A percentile compares a stretch with the other conserved stretches of the same genome.
Conservation (phyloP, 2,113 vertebrate species). For the Silurus asotus region DNA sequence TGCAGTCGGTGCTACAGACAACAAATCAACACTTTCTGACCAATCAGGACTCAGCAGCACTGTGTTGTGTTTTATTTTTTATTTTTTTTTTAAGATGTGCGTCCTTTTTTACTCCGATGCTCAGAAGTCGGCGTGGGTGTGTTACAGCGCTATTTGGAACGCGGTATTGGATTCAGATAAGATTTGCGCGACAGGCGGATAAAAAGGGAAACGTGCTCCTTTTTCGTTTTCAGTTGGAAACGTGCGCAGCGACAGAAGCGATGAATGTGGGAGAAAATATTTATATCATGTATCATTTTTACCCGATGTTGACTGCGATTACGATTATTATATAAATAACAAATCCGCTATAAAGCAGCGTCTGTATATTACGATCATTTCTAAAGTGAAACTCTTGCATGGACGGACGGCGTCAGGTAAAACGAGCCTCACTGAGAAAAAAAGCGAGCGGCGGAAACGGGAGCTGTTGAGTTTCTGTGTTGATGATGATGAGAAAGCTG, state of each 20-base stretch:
- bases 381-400: conserved; percentile 13
- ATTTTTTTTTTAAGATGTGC: too few relatives aligned
- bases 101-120: too few relatives aligned
- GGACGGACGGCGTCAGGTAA: conserved; percentile 17
- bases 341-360: conserved; percentile 6
- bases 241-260: background rate
- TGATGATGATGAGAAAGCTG: conserved; percentile 9
- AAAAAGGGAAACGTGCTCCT: background rate
- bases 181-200: background rate
- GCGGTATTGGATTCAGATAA: background rate
- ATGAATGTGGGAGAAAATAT: conserved; percentile 35
- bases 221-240: conserved; percentile 1
- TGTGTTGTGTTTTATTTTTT: background rate
- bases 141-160: background rate
- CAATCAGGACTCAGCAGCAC: conserved; percentile 1
- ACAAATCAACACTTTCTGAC: background rate
- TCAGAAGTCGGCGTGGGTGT: background rate
- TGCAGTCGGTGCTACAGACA: background rate
- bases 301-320: conserved; percentile 42
- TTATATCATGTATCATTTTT: background rate
- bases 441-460: background rate
- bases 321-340: conserved; percentile 6
- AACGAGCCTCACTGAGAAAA: background rate
- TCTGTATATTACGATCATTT: conserved; percentile 32
- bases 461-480: conserved; percentile 9